phyloP scores from a whole-genome alignment of 2,113 vertebrate genomes.

The Nothoprocta perdicaria region DNA sequence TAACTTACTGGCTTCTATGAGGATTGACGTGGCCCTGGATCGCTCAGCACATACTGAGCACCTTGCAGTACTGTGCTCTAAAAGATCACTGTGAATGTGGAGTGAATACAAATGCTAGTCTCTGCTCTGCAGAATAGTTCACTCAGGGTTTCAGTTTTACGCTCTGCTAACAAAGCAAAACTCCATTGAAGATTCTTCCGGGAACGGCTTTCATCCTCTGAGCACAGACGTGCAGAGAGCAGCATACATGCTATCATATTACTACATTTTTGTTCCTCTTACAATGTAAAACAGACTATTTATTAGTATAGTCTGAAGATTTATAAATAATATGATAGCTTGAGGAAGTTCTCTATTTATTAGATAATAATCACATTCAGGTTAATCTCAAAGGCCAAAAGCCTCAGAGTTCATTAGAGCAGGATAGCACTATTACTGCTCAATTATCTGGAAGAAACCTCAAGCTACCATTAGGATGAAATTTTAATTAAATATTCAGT shows the following conservation, averaged over 20 bases:
- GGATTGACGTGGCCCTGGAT: neutral
- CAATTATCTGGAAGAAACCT: constrained; percentile 28
- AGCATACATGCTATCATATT: neutral
- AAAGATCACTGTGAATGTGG: neutral
- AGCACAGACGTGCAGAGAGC: neutral
- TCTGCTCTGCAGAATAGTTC: neutral
- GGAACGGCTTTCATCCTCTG: neutral
- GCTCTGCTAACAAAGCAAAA: neutral
- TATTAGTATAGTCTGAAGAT: neutral
- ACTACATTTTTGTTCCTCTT: neutral
- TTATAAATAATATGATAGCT: constrained; percentile 9
- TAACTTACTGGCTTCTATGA: neutral
- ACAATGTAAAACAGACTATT: neutral
- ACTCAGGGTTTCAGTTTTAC: neutral
- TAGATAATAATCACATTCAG: neutral
- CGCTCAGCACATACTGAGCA: neutral
- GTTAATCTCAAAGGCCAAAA: constrained; percentile 13
- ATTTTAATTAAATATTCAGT: constrained; percentile 41
- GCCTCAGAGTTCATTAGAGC: neutral
- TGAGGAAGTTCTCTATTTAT: neutral
- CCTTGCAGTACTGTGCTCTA: neutral
- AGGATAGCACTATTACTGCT: neutral
- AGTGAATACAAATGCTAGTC: neutral
- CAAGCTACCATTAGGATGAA: neutral
- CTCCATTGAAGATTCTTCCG: neutral